Conservation (phyloP, 2,888 invertebrate genomes). For the Idaea straminata region DNA sequence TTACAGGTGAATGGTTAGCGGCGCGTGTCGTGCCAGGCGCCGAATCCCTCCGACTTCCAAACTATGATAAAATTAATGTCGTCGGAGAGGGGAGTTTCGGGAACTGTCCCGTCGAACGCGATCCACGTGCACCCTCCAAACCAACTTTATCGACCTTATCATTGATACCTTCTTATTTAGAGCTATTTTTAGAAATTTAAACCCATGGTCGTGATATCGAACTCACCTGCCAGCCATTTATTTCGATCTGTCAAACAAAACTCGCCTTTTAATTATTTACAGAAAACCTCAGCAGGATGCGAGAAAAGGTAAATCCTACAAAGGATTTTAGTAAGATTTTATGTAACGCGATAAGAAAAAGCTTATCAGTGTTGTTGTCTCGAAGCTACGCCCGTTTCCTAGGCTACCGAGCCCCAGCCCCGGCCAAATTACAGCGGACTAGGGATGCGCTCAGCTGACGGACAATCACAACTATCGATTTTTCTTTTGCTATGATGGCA, state of each 20-base stretch:
- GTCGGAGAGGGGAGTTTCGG: slow-evolving; percentile 49
- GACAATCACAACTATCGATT: slow-evolving; percentile 15
- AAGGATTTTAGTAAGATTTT: slow-evolving; percentile 39
- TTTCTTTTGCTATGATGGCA: neutral
- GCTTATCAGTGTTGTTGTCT: slow-evolving; percentile 74
- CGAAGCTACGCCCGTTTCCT: slow-evolving; percentile 78
- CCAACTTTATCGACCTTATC: slow-evolving; percentile 20
- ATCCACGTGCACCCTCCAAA: slow-evolving; percentile 31
- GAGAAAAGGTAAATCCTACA: neutral
- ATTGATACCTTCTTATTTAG: slow-evolving; percentile 15
- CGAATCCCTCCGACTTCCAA: slow-evolving; percentile 48
- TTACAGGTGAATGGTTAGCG: slow-evolving; percentile 39
- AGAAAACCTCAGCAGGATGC: slow-evolving; percentile 5
- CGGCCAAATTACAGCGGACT: slow-evolving; percentile 43
- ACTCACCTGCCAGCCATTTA: slow-evolving; percentile 73
- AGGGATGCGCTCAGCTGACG: slow-evolving; percentile 29
- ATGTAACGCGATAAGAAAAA: slow-evolving; percentile 61
- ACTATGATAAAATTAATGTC: slow-evolving; percentile 60
- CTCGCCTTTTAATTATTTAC: slow-evolving; percentile 28
- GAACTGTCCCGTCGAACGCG: slow-evolving; percentile 33
- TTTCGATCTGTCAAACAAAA: slow-evolving; percentile 67
- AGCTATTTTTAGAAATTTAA: slow-evolving; percentile 29
- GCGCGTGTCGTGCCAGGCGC: slow-evolving; percentile 66
- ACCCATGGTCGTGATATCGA: slow-evolving; percentile 22
- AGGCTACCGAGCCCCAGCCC: slow-evolving; percentile 63